phyloP scores from a whole-genome alignment of 2,797 vertebrate genomes.

The Eospalax fontanierii region DNA sequence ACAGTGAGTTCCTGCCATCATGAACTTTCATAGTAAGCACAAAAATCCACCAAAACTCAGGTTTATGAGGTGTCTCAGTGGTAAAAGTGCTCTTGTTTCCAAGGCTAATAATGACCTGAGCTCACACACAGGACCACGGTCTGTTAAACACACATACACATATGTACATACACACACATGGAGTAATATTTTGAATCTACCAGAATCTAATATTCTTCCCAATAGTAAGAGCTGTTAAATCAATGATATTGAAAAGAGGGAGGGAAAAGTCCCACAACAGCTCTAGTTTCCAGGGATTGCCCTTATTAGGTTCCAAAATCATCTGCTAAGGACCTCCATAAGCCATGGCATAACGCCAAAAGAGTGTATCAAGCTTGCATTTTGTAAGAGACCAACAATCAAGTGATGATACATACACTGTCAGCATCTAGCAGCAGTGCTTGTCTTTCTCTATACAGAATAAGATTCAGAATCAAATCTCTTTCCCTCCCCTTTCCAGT shows the following conservation, averaged over 20 bases:
- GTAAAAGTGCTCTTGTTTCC: too few relatives aligned
- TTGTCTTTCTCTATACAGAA: background rate
- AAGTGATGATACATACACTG: background rate
- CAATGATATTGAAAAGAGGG: conserved; percentile 11
- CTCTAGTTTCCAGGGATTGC: conserved; percentile 7
- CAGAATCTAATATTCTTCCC: background rate
- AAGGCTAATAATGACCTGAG: too few relatives aligned
- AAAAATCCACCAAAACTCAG: background rate
- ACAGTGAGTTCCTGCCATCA: background rate
- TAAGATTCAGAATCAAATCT: background rate
- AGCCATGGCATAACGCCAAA: background rate
- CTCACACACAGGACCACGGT: too few relatives aligned
- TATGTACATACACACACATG: too few relatives aligned
- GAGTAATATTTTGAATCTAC: too few relatives aligned
- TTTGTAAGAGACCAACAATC: too few relatives aligned
- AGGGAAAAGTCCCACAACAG: background rate
- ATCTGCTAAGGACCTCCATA: background rate
- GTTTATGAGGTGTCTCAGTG: too few relatives aligned
- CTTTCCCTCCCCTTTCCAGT: background rate
- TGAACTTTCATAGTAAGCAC: background rate
- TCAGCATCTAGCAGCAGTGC: background rate
- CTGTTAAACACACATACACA: too few relatives aligned
- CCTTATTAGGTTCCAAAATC: conserved; percentile 19
- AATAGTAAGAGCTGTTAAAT: background rate
- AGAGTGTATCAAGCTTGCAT: too few relatives aligned